Base-by-base conservation (phyloP, 2,113 vertebrate genomes). In the Leucosticte australis region DNA sequence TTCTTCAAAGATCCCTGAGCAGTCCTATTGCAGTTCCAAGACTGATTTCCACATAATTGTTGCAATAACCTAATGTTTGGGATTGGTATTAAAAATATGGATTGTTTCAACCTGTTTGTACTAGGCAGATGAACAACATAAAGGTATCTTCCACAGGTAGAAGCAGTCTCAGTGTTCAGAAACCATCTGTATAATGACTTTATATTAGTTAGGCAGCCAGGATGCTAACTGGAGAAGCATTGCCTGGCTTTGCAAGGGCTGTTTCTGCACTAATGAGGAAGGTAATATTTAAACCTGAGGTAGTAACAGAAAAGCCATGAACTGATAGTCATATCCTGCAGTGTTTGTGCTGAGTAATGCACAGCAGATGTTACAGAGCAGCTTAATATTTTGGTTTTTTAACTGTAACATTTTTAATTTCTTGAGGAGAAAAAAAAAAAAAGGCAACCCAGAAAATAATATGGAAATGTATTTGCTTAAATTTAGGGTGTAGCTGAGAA, bases 401-500 rank as follows among this genome's bases (percentile, higher is more conserved):
- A 62, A 27, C n/a, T 35, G 15, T 46, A 77, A 50, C 33, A 13
- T 65, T 80, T 68, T 63, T 2, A 47, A 39, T 53, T 57, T 59
- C 15, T 65, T n/a, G 19, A 12, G 33, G 28, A 39, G 15, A 5
- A 1, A 9, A 15, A 10, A 35, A 50, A n/a, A 11, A 10, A 11
- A 11, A 13, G n/a, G 7, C 12, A 79, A 19, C 4, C 0, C 13
- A 52, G 26, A 52, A 41, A 13, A 35, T 86, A 88, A 77, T 41
- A 30, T 11, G 20, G 71, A 91, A 89, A 64, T 75, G 4, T 88
- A 0, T 93, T 85, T 80, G 41, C 74, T 96, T 95, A 55, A 77
- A 62, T 94, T 42, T 94, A 99, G 99, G 99, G 99, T 65, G 99
- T 99, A 47, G 99, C 99, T 52, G 99, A 99, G 37, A 99, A 99